These are phyloP conservation scores for Biston stratarius DNA, from an alignment of 2,888 invertebrate genomes.

Conservation along the genomic window DNA sequence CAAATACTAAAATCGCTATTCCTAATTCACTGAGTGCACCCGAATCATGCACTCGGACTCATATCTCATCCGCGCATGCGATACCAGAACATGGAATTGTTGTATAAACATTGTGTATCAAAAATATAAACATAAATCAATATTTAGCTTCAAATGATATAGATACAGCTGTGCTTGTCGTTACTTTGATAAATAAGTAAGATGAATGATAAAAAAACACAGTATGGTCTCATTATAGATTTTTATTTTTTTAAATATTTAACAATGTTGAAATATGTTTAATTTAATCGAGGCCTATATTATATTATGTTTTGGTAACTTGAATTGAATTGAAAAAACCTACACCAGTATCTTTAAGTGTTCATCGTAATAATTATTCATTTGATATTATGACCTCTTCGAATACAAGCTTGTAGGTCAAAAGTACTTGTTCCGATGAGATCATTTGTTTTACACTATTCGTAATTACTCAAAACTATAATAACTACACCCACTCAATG, in stretches of 20 bases:
- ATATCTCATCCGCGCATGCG: slow-evolving; percentile 57
- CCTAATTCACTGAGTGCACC: slow-evolving; percentile 36
- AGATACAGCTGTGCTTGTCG: slow-evolving; percentile 18
- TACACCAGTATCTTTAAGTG: no score
- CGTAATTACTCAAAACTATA: slow-evolving; percentile 1
- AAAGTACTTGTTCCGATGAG: neutral
- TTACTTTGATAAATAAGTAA: slow-evolving; percentile 8
- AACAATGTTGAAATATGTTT: no score
- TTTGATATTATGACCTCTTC: neutral
- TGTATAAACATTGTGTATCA: slow-evolving; percentile 42
- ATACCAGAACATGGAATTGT: slow-evolving; percentile 54
- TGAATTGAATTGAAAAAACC: no score
- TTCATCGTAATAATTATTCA: neutral
- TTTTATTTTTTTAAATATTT: no score
- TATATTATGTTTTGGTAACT: no score
- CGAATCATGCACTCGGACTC: slow-evolving; percentile 49
- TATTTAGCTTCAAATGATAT: slow-evolving; percentile 19
- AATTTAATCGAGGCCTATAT: no score
- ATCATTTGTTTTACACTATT: slow-evolving; percentile 12
- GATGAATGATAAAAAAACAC: neutral
- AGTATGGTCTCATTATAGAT: neutral
- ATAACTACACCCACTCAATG: slow-evolving; percentile 16
- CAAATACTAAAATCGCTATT: slow-evolving; percentile 8
- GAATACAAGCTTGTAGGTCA: neutral
- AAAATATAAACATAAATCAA: slow-evolving; percentile 20